A percentile compares a stretch with the other conserved stretches of the same genome.
These are phyloP conservation scores for Gymnarchus niloticus DNA, from an alignment of 2,113 vertebrate genomes.

Conservation along the genomic window DNA sequence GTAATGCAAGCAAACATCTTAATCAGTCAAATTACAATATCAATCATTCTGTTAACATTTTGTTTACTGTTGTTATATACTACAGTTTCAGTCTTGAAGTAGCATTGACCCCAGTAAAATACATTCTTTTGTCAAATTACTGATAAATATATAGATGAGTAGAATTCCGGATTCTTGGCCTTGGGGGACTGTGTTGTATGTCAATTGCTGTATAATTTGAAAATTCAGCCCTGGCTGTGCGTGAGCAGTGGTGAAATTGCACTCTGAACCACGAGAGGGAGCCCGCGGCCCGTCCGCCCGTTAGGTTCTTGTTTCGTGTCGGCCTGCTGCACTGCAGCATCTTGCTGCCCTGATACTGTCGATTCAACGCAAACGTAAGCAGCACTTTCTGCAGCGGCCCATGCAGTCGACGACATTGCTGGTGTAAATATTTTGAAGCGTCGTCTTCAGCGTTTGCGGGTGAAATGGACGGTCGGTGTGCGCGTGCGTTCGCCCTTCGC, in stretches of 20 bases:
- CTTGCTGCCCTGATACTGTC: neutral
- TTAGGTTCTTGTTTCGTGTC: neutral
- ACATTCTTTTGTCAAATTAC: no score
- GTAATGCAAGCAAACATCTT: neutral
- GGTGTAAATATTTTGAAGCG: neutral
- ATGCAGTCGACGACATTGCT: neutral
- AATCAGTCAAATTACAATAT: neutral
- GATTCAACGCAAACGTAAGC: neutral
- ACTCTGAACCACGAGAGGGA: slow-evolving; percentile 12
- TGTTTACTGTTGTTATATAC: neutral
- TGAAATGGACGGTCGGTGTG: no score
- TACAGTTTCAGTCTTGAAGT: no score
- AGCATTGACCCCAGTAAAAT: neutral
- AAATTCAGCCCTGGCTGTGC: neutral
- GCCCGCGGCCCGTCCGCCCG: neutral
- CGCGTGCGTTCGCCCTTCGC: neutral
- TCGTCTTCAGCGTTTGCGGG: no score
- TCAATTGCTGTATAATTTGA: neutral
- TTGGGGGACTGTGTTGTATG: neutral
- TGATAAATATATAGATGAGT: no score
- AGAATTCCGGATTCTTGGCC: no score
- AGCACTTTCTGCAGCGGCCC: neutral
- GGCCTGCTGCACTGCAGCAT: neutral
- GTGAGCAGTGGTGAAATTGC: neutral
- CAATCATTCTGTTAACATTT: neutral